phyloP scores from a whole-genome alignment of 2,797 vertebrate species.

The Miichthys miiuy region DNA sequence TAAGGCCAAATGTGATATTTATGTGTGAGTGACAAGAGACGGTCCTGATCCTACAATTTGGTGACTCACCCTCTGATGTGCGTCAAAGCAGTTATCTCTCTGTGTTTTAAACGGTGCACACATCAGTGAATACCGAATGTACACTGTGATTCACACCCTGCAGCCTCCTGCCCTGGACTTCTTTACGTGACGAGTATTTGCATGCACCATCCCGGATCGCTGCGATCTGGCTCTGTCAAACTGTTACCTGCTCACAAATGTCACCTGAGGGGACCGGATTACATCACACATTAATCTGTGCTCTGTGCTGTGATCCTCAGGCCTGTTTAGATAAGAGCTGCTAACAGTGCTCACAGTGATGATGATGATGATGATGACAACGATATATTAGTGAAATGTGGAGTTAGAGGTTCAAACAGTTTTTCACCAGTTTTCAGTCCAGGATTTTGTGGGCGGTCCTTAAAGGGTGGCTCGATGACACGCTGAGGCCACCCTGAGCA shows the following conservation, averaged over 20 bases:
- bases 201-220: not conserved
- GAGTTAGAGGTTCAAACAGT: no score
- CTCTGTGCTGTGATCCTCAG: not conserved
- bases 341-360: no score
- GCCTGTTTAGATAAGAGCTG: not conserved
- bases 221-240: not conserved
- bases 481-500: no score
- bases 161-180: not conserved
- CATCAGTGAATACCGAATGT: not conserved
- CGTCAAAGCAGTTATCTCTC: slow-evolving; percentile 51
- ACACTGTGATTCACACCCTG: not conserved
- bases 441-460: no score
- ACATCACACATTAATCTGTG: not conserved
- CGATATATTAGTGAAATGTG: no score
- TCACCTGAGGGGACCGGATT: not conserved
- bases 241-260: not conserved
- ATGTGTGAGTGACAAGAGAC: slow-evolving; percentile 28
- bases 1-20: slow-evolving; percentile 22
- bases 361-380: not conserved
- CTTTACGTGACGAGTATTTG: not conserved
- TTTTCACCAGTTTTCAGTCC: no score
- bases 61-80: slow-evolving; percentile 65
- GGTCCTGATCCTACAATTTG: slow-evolving; percentile 43
- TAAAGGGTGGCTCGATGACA: no score
- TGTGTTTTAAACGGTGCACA: slow-evolving; percentile 11